Base-by-base conservation (phyloP, 35 echinoderm and acorn worm species). In the Amphiura filiformis region DNA sequence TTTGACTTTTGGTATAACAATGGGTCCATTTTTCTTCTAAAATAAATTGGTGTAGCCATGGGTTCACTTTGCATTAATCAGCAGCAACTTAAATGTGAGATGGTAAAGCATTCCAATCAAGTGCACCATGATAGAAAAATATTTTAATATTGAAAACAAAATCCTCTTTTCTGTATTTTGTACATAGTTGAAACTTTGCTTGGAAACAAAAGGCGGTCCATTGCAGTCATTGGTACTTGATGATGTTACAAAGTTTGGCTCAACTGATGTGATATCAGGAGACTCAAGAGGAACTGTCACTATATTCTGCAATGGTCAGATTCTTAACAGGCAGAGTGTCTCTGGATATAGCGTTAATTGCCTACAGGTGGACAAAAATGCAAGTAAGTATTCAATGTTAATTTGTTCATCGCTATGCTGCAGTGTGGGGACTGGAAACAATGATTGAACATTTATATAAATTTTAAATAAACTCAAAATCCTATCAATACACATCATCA, bases 141-240 rank as follows among this genome's bases (percentile, higher is more conserved):
- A n/a, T n/a, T n/a, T n/a, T n/a, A n/a, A n/a, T n/a, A n/a, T n/a
- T n/a, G n/a, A n/a, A n/a, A n/a, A n/a, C n/a, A n/a, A n/a, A n/a
- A n/a, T 75, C 44, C 44, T 39, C 1, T 13, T 32, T 87, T 20
- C 12, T 87, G 79, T 84, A 33, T 39, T 30, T n/a, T n/a, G n/a
- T n/a, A n/a, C n/a, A n/a, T n/a, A n/a, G n/a, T n/a, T n/a, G n/a
- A n/a, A 91, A 81, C 35, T 81, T 82, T 89, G 86, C 49, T 87
- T 99, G 12, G 96, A 99, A 64, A 94, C 96, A 35, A 99, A 99
- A 49, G 93, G 93, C 35, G 96, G 96, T 32, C 96, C 96, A 11
- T 90, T 99, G 23, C 96, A 99, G 44, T 79, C 82, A 15, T 75
- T 94, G 76, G 44, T 76, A 34, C 77, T 94, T 20, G 81, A 89